Evolutionary conservation across 2,888 invertebrate genomes (phyloP).

Genomic region (Margaritifera margaritifera): DNA sequence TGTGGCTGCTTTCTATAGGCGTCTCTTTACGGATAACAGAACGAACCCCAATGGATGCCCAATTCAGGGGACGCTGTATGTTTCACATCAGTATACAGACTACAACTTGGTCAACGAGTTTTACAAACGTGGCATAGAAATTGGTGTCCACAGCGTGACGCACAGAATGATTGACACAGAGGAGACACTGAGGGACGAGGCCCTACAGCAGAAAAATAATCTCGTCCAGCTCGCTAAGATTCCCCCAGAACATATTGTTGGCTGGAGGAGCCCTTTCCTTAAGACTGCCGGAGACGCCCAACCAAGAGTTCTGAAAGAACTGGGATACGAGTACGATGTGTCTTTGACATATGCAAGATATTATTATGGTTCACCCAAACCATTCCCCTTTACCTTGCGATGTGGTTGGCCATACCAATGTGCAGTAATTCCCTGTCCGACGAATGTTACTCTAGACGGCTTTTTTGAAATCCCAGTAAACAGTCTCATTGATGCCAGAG

Average conservation of each 20-base stretch:
- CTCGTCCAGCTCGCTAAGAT: conserved; percentile 43
- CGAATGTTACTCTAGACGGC: conserved; percentile 17
- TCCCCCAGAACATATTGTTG: conserved; percentile 47
- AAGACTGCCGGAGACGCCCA: conserved; percentile 56
- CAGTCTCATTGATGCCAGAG: conserved; percentile 48
- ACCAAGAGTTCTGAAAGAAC: conserved; percentile 40
- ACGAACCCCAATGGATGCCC: conserved; percentile 80
- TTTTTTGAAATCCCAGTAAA: conserved; percentile 59
- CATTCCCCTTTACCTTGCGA: conserved; percentile 55
- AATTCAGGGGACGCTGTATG: conserved; percentile 95
- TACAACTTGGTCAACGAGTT: conserved; percentile 98
- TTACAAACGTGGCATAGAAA: conserved; percentile 81
- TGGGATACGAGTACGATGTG: conserved; percentile 54
- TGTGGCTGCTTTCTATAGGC: conserved; percentile 42
- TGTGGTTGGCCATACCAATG: conserved; percentile 51
- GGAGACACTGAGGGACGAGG: conserved; percentile 44
- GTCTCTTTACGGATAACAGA: conserved; percentile 41
- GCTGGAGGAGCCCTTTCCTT: conserved; percentile 56
- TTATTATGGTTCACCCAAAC: conserved; percentile 24
- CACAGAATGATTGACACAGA: conserved; percentile 65
- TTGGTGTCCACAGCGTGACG: conserved; percentile 94
- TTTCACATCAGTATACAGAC: conserved; percentile 99
- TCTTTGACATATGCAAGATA: conserved; percentile 48
- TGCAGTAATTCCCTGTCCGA: conserved; percentile 47
- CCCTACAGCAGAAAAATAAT: conserved; percentile 48